phyloP scores from a whole-genome alignment of 37 sponge, comb jelly and placozoan genomes.

The Oopsacas minuta region DNA sequence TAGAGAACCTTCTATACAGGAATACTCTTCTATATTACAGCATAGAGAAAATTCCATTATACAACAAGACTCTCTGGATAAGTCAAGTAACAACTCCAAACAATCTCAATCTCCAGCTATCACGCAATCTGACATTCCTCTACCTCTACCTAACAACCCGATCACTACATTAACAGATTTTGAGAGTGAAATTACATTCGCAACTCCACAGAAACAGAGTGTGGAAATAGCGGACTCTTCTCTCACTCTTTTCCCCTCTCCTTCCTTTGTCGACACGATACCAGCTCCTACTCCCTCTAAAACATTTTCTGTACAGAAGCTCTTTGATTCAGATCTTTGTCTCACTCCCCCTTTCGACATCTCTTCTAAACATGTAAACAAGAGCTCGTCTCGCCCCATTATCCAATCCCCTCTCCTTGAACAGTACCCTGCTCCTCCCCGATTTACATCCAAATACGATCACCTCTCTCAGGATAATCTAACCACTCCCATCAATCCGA shows the following conservation, averaged over 20 bases:
- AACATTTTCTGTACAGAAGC: neutral
- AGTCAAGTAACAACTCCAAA: neutral
- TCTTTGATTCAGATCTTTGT: neutral
- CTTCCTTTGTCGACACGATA: neutral
- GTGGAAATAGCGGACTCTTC: neutral
- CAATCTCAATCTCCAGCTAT: neutral
- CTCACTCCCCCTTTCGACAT: neutral
- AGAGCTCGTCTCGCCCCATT: neutral
- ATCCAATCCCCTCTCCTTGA: slow-evolving; percentile 3
- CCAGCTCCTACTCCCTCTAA: neutral
- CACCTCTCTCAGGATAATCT: neutral
- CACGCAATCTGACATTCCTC: neutral
- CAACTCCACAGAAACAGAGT: too few relatives aligned
- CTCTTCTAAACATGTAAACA: neutral
- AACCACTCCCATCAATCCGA: neutral
- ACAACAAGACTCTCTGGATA: neutral
- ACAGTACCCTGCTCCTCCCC: neutral
- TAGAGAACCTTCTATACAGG: neutral
- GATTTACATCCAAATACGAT: neutral
- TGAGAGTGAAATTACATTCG: neutral
- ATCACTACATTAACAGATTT: neutral
- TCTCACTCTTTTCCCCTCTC: neutral
- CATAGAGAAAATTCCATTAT: neutral
- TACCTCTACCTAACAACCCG: neutral
- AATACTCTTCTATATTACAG: neutral